These are phyloP conservation scores for Stenichneumon culpator DNA, from an alignment of 2,888 invertebrate genomes.

Conservation along the genomic window DNA sequence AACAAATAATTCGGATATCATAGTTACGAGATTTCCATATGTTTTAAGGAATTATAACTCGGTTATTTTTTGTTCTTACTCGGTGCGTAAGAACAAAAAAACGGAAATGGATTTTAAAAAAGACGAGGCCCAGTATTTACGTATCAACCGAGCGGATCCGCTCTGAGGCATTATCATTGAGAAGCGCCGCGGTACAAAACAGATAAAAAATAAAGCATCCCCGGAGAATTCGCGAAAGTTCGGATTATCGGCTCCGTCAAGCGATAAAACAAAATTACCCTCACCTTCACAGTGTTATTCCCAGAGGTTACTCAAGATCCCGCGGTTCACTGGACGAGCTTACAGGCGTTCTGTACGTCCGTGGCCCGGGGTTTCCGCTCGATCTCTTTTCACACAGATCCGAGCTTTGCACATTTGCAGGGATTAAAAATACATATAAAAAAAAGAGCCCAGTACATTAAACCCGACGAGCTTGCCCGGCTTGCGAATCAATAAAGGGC, in stretches of 20 bases:
- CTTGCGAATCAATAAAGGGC: constrained; percentile 33
- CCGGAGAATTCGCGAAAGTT: not conserved
- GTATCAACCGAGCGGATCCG: no score
- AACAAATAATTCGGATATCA: no score
- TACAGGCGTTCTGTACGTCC: not conserved
- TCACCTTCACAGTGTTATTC: constrained; percentile 32
- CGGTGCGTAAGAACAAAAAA: no score
- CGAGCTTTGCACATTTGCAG: not conserved
- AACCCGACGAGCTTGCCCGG: constrained; percentile 1
- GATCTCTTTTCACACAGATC: constrained; percentile 34
- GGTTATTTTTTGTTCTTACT: no score
- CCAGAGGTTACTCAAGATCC: constrained; percentile 11
- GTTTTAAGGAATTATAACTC: no score
- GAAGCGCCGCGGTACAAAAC: no score
- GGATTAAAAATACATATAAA: not conserved
- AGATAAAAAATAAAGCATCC: not conserved
- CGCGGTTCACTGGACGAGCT: constrained; percentile 12
- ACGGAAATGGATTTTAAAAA: no score
- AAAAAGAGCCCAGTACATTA: not conserved
- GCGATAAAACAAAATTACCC: constrained; percentile 47
- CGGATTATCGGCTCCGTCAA: constrained; percentile 32
- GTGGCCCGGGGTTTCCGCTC: constrained; percentile 12
- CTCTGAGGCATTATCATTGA: no score
- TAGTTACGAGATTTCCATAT: no score
- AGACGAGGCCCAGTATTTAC: no score